phyloP scores from a whole-genome alignment of 2,797 vertebrate genomes.

The Manis pentadactyla region DNA sequence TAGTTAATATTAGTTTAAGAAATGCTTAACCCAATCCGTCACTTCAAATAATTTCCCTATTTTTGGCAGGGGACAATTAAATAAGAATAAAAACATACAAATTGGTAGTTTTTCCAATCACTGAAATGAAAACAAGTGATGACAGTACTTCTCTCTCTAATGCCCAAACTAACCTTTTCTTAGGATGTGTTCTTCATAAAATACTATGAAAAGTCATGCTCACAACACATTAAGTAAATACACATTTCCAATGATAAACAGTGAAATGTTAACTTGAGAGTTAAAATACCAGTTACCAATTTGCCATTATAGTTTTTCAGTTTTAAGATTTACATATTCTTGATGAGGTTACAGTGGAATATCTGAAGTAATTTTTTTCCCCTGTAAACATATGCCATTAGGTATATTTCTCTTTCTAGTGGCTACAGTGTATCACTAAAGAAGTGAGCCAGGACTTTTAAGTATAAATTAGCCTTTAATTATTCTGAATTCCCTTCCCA shows the following conservation, averaged over 20 bases:
- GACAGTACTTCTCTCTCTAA: constrained; percentile 64
- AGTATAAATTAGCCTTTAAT: constrained; percentile 77
- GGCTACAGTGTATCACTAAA: constrained; percentile 79
- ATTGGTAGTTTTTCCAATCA: constrained; percentile 60
- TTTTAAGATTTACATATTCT: constrained; percentile 74
- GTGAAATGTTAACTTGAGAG: constrained; percentile 57
- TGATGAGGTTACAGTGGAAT: constrained; percentile 76
- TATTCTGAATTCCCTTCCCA: constrained; percentile 87
- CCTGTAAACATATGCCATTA: constrained; percentile 66
- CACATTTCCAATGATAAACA: constrained; percentile 68
- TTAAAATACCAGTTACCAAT: constrained; percentile 74
- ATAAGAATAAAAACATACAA: constrained; percentile 59
- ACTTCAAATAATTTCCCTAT: constrained; percentile 65
- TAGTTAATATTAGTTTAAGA: constrained; percentile 79
- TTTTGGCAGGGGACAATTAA: constrained; percentile 72
- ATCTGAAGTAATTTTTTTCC: constrained; percentile 44
- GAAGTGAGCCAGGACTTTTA: constrained; percentile 80
- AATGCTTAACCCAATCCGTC: constrained; percentile 63
- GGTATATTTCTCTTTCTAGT: constrained; percentile 78
- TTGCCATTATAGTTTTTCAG: constrained; percentile 70
- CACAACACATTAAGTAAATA: constrained; percentile 73
- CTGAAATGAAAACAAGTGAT: constrained; percentile 62
- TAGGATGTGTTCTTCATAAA: constrained; percentile 76
- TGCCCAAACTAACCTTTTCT: constrained; percentile 65
- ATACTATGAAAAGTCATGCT: constrained; percentile 77